phyloP scores from a whole-genome alignment of 2,797 vertebrate species.

The Glyptemys insculpta region DNA sequence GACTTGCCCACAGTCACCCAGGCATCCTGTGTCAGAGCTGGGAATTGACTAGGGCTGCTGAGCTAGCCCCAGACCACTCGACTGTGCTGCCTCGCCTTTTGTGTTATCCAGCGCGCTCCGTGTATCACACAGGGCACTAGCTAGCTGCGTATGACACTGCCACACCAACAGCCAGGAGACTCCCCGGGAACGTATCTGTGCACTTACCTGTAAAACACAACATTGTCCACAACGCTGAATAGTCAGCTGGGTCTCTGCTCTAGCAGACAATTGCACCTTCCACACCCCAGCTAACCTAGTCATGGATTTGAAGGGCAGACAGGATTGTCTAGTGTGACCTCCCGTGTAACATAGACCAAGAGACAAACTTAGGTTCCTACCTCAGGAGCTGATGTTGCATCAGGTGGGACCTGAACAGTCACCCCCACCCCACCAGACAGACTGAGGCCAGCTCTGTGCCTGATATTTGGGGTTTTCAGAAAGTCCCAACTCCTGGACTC shows the following conservation, averaged over 20 bases:
- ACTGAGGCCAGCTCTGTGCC: neutral
- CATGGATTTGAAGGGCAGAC: neutral
- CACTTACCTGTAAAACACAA: neutral
- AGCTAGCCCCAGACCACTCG: rapidly evolving
- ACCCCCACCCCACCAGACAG: neutral
- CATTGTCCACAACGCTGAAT: too few species aligned
- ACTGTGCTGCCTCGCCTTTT: neutral
- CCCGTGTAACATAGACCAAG: neutral
- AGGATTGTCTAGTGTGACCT: neutral
- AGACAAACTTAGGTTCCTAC: neutral
- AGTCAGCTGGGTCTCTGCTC: too few species aligned
- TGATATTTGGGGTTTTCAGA: neutral
- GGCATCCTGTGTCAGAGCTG: neutral
- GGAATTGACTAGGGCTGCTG: neutral
- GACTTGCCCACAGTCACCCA: neutral
- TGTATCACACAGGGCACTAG: neutral
- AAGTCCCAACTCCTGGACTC: too few species aligned
- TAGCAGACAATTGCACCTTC: neutral
- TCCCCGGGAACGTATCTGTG: neutral
- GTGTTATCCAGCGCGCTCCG: neutral
- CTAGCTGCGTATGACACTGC: too few species aligned
- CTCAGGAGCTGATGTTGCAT: neutral
- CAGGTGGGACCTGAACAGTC: neutral
- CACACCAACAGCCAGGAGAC: neutral
- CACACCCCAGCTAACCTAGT: neutral